Percentiles rank a stretch among this genome's conserved stretches.
Conservation (phyloP, 2,113 vertebrate genomes). For the Corydoras sp. region DNA sequence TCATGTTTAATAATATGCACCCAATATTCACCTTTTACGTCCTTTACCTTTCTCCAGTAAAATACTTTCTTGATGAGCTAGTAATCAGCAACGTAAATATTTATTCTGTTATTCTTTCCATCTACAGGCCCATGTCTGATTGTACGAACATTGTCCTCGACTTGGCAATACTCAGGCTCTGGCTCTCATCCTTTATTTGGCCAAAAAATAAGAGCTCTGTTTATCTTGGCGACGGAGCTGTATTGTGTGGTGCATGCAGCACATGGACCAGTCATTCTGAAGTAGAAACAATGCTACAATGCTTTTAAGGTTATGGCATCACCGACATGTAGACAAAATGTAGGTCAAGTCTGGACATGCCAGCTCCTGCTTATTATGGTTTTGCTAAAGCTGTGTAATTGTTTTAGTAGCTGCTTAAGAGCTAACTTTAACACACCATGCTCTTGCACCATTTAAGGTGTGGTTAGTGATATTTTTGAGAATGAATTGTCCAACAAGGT, state of each 20-base stretch:
- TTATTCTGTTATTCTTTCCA: conserved; percentile 10
- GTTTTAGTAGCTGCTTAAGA: conserved; percentile 1
- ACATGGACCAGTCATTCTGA: conserved; percentile 33
- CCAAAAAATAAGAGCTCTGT: conserved; percentile 33
- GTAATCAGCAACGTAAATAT: conserved; percentile 17
- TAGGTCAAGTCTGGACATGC: too few relatives aligned
- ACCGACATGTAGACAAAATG: too few relatives aligned
- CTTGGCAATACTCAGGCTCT: conserved; percentile 28
- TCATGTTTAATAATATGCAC: too few relatives aligned
- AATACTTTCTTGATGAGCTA: conserved; percentile 16
- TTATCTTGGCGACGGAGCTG: conserved; percentile 40
- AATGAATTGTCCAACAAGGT: too few relatives aligned
- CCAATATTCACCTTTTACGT: background rate
- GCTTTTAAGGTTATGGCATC: conserved; percentile 11
- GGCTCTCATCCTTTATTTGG: conserved; percentile 30
- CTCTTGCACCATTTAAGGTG: too few relatives aligned
- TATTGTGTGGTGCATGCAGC: conserved; percentile 27
- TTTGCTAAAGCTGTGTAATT: background rate
- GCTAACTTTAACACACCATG: background rate
- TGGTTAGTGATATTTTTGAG: too few relatives aligned
- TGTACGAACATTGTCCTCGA: conserved; percentile 28
- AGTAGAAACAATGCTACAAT: conserved; percentile 27
- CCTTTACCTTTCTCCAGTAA: background rate
- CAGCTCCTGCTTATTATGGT: background rate
- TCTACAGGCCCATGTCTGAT: background rate